Percentiles rank a stretch among this genome's conserved stretches.
Evolutionary conservation across 1,140 invertebrate genomes (phyloP).

Genomic region (Hyles euphorbiae): DNA sequence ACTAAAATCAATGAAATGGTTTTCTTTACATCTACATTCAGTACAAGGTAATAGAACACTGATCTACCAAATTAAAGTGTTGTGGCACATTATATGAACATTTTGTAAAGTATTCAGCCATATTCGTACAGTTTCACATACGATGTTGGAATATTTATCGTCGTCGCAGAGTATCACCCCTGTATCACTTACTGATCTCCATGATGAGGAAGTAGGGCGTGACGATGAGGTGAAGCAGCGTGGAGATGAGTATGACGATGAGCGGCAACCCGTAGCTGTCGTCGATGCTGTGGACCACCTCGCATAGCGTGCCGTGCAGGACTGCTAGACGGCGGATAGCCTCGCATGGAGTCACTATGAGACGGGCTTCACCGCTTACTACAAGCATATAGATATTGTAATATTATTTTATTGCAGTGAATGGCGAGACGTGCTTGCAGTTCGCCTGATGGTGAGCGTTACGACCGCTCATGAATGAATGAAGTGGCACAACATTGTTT

Average conservation of each 20-base stretch:
- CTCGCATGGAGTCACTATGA: conserved; percentile 54
- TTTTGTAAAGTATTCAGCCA: no score
- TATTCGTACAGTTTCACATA: no score
- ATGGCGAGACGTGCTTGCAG: neutral
- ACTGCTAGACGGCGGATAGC: conserved; percentile 54
- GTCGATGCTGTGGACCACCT: conserved; percentile 57
- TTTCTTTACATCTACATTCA: no score
- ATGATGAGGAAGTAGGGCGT: conserved; percentile 83
- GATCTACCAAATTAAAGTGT: no score
- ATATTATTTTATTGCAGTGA: neutral
- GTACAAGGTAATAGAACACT: no score
- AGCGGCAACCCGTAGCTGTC: conserved; percentile 77
- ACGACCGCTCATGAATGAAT: no score
- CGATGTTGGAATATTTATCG: no score
- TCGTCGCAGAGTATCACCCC: no score
- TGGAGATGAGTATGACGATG: conserved; percentile 79
- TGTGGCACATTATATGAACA: no score
- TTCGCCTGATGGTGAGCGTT: no score
- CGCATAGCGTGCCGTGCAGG: conserved; percentile 58
- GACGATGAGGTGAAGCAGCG: conserved; percentile 82
- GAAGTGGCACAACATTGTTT: no score
- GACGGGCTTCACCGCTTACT: conserved; percentile 47
- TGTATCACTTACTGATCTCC: conserved; percentile 71
- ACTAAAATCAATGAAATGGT: no score
- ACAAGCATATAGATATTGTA: conserved; percentile 4